Evolutionary conservation across 1,140 invertebrate genomes (phyloP).

Genomic region (Cotesia vestalis): DNA sequence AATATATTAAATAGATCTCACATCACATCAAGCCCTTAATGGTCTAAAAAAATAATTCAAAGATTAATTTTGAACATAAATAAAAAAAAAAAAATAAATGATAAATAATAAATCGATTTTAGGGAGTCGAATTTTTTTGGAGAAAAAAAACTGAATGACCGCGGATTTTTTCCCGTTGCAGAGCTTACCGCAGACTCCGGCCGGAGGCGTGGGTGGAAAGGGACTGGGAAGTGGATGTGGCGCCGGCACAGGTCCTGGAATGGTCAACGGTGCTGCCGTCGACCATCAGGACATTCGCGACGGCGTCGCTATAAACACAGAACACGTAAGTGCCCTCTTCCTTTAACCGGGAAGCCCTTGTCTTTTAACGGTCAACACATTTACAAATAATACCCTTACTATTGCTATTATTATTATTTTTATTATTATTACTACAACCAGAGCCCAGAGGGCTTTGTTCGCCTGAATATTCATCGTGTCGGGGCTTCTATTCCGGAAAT

Average conservation of each 20-base stretch:
- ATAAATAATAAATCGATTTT: neutral
- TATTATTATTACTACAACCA: neutral
- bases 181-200: constrained; percentile 68
- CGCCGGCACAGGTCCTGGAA: constrained; percentile 48
- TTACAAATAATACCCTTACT: neutral
- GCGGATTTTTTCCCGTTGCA: constrained; percentile 52
- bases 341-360: neutral
- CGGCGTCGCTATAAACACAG: constrained; percentile 56
- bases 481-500: constrained; percentile 10
- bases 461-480: constrained; percentile 22
- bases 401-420: no score
- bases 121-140: no score
- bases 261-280: constrained; percentile 58
- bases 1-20: constrained; percentile 38
- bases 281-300: constrained; percentile 60
- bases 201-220: constrained; percentile 59
- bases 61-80: no score
- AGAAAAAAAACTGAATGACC: constrained; percentile 18
- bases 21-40: neutral
- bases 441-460: neutral
- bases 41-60: no score
- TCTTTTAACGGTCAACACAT: constrained; percentile 5
- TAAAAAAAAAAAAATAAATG: no score
- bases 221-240: constrained; percentile 50
- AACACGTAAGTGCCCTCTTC: constrained; percentile 56